phyloP scores from a whole-genome alignment of 2,888 invertebrate genomes.

The Nymphalis polychloros region DNA sequence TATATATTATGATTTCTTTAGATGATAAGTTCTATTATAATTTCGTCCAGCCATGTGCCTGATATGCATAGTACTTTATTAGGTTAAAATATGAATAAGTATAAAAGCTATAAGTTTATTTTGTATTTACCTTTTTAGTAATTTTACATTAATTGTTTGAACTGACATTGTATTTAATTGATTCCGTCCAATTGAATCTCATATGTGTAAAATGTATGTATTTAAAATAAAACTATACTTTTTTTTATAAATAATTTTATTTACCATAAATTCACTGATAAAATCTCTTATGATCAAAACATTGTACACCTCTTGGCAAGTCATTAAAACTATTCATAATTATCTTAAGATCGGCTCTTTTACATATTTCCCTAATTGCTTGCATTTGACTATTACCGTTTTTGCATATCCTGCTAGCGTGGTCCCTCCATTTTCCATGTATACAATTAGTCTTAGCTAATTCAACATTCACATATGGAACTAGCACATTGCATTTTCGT shows the following conservation, averaged over 20 bases:
- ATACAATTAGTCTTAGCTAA: conserved; percentile 70
- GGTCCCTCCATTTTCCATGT: conserved; percentile 70
- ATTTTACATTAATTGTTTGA: neutral
- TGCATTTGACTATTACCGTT: conserved; percentile 50
- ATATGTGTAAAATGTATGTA: conserved; percentile 7
- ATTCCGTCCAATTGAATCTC: conserved; percentile 42
- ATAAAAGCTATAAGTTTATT: neutral
- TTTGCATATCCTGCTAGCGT: conserved; percentile 59
- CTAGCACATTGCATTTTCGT: conserved; percentile 61
- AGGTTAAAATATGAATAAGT: conserved; percentile 5
- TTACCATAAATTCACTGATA: conserved; percentile 33
- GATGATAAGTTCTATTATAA: conserved; percentile 2
- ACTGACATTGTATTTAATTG: conserved; percentile 10
- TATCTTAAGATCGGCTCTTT: conserved; percentile 57
- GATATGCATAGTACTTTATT: conserved; percentile 19
- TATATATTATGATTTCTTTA: neutral
- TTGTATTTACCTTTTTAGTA: neutral
- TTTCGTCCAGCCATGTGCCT: conserved; percentile 33
- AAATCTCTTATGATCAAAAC: conserved; percentile 55
- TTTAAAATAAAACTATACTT: conserved; percentile 1
- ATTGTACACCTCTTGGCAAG: conserved; percentile 64
- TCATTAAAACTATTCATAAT: conserved; percentile 58
- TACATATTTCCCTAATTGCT: conserved; percentile 63
- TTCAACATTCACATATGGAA: conserved; percentile 59
- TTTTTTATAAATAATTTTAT: conserved; percentile 17